Evolutionary conservation across 2,888 invertebrate species (phyloP).

Genomic region (Crioceris asparagi): DNA sequence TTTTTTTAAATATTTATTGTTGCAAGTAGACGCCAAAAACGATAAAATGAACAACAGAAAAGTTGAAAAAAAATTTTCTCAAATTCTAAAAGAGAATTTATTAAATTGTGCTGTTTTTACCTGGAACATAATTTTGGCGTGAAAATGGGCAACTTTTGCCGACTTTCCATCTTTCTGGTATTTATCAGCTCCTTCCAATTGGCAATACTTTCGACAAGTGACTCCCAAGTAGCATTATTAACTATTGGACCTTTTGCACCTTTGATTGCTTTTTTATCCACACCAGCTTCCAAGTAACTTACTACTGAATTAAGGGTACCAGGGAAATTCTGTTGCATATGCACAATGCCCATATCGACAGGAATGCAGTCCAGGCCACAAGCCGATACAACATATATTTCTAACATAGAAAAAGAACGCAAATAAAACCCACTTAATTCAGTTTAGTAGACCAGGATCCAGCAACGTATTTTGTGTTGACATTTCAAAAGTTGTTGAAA

Average conservation of each 20-base stretch:
- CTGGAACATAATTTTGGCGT: slow-evolving; percentile 39
- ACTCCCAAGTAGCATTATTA: slow-evolving; percentile 86
- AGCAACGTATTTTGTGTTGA: too few relatives aligned
- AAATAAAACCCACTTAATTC: too few relatives aligned
- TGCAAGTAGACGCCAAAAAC: too few relatives aligned
- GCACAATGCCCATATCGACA: slow-evolving; percentile 75
- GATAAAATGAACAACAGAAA: too few relatives aligned
- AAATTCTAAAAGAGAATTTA: too few relatives aligned
- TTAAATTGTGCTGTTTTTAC: too few relatives aligned
- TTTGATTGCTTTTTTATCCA: slow-evolving; percentile 26
- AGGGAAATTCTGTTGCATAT: slow-evolving; percentile 60
- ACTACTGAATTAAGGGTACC: slow-evolving; percentile 64
- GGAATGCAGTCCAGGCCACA: slow-evolving; percentile 94
- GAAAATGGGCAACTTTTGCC: slow-evolving; percentile 51
- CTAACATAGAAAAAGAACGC: too few relatives aligned
- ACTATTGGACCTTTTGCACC: slow-evolving; percentile 43
- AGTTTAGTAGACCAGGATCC: too few relatives aligned
- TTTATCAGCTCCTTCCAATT: slow-evolving; percentile 50
- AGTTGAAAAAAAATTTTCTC: too few relatives aligned
- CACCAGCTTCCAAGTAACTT: slow-evolving; percentile 47
- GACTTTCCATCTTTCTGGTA: slow-evolving; percentile 53
- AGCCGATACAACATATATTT: slow-evolving; percentile 78
- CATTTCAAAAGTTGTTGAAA: too few relatives aligned
- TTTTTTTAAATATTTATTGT: too few relatives aligned
- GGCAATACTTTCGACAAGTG: slow-evolving; percentile 67